phyloP scores from a whole-genome alignment of 2,797 vertebrate species.

The Sandelia bainsii region DNA sequence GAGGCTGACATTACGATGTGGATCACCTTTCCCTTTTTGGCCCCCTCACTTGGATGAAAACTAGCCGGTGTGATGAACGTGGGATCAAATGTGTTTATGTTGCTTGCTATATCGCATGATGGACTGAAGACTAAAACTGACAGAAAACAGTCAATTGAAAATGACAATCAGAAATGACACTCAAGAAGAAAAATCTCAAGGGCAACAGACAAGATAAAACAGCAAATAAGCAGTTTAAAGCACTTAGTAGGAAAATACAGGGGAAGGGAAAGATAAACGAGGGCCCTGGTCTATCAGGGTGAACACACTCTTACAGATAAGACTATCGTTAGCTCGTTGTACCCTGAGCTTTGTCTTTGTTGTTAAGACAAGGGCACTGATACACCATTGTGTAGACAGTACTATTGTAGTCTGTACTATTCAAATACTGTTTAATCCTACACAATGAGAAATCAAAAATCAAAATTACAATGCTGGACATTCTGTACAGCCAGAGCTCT shows the following conservation, averaged over 20 bases:
- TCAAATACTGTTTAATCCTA: slow-evolving; percentile 59
- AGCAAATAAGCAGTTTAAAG: slow-evolving; percentile 26
- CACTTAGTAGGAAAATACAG: slow-evolving; percentile 27
- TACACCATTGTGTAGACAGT: slow-evolving; percentile 53
- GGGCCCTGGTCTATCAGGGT: slow-evolving; percentile 59
- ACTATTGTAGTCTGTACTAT: slow-evolving; percentile 43
- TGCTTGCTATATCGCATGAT: slow-evolving; percentile 9
- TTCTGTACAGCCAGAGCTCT: slow-evolving; percentile 13
- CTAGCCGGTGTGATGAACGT: slow-evolving; percentile 19
- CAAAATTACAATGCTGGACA: slow-evolving; percentile 4
- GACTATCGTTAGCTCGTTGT: slow-evolving; percentile 54
- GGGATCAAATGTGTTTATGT: slow-evolving; percentile 43
- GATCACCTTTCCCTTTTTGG: slow-evolving; percentile 60
- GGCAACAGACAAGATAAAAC: neutral
- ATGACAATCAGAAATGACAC: neutral
- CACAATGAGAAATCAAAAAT: slow-evolving; percentile 35
- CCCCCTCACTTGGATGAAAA: slow-evolving; percentile 26
- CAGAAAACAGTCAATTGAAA: neutral
- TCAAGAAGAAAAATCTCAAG: neutral
- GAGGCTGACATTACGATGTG: slow-evolving; percentile 61
- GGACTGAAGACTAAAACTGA: neutral
- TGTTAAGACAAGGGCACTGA: slow-evolving; percentile 51
- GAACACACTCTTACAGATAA: slow-evolving; percentile 68
- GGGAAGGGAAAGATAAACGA: slow-evolving; percentile 44
- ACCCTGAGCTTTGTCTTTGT: slow-evolving; percentile 60